phyloP scores from a whole-genome alignment of 1,140 invertebrate genomes.

The Calosoma granatense region DNA sequence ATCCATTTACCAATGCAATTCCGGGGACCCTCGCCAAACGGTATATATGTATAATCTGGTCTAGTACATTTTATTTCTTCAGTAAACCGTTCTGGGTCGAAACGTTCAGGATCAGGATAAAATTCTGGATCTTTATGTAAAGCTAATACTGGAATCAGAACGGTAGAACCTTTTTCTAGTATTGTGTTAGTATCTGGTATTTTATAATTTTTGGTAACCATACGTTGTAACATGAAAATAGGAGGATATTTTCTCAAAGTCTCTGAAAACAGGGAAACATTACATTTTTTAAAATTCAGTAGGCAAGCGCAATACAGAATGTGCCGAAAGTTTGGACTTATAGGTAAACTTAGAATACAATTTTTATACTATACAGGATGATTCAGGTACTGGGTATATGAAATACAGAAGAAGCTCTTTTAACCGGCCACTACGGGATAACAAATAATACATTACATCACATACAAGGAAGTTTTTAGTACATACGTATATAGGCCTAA shows the following conservation, averaged over 20 bases:
- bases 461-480: too few relatives aligned
- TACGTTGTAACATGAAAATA: conserved; percentile 28
- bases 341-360: conserved; percentile 35
- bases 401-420: conserved; percentile 37
- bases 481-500: too few relatives aligned
- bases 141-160: conserved; percentile 27
- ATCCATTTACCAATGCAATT: conserved; percentile 46
- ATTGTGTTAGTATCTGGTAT: conserved; percentile 32
- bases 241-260: conserved; percentile 38
- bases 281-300: too few relatives aligned
- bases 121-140: conserved; percentile 36
- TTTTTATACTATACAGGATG: conserved; percentile 46
- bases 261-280: conserved; percentile 36
- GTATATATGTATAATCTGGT: conserved; percentile 31
- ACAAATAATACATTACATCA: conserved; percentile 38
- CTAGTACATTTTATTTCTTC: conserved; percentile 25
- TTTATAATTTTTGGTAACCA: conserved; percentile 32
- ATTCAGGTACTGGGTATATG: conserved; percentile 44
- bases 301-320: too few relatives aligned
- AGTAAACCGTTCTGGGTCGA: conserved; percentile 40
- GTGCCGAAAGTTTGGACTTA: conserved; percentile 20
- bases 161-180: conserved; percentile 31
- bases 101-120: conserved; percentile 34
- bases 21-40: conserved; percentile 46
- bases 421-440: conserved; percentile 42